These are phyloP conservation scores for Deilephila porcellus DNA, from an alignment of 2,888 invertebrate genomes.

Conservation along the genomic window DNA sequence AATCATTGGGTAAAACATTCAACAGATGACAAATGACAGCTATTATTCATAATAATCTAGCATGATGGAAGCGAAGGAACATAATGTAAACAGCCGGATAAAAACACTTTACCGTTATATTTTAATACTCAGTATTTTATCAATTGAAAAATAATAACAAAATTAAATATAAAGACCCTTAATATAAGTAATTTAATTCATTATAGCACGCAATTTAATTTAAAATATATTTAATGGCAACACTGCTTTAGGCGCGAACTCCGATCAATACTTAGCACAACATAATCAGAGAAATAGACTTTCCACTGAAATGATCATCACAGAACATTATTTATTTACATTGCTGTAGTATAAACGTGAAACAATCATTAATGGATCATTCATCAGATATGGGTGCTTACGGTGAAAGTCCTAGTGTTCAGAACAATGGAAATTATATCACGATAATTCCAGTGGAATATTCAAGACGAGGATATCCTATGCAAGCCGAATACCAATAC, in stretches of 20 bases:
- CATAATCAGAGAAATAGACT: conserved; percentile 36
- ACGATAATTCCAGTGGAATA: conserved; percentile 86
- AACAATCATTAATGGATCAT: conserved; percentile 68
- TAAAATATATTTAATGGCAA: conserved; percentile 44
- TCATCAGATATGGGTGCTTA: conserved; percentile 79
- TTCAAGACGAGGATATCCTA: conserved; percentile 82
- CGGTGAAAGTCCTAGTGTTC: conserved; percentile 78
- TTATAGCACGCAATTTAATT: no score
- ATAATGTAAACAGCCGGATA: not conserved
- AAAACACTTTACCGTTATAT: not conserved
- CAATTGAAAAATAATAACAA: no score
- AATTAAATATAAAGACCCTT: no score
- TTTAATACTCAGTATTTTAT: no score
- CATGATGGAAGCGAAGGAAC: not conserved
- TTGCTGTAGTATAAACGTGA: not conserved
- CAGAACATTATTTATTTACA: not conserved
- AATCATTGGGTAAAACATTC: not conserved
- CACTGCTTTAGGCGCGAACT: conserved; percentile 59
- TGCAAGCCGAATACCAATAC: conserved; percentile 85
- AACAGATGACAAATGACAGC: not conserved
- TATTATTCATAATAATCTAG: not conserved
- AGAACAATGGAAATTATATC: conserved; percentile 83
- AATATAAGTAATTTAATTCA: no score
- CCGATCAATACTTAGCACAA: conserved; percentile 67
- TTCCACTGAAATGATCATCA: not conserved